Base-by-base conservation (phyloP, 2,888 invertebrate genomes). In the Spodoptera exigua region DNA sequence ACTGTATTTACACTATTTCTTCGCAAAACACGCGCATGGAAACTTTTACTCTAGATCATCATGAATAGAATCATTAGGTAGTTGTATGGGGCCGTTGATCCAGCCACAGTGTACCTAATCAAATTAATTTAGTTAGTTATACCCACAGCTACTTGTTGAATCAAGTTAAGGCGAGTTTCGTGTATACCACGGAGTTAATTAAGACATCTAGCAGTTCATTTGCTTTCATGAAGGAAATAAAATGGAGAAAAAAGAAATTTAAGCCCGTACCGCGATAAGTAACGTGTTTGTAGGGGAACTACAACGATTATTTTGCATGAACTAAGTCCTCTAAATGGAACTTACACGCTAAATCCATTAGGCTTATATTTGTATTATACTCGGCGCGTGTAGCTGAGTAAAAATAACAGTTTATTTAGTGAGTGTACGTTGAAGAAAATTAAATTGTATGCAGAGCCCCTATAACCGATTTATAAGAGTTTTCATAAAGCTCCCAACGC, bases 341-440 rank as follows among this genome's bases (percentile, higher is more conserved):
- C 85, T 82, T 86, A 90, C 89, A 89, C 72, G 87, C 78, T 82
- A 87, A 89, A 85, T 88, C 89, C 90, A 90, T 90, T 90, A 89
- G 85, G 83, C 81, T 85, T 82, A 82, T 81, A 78, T 79, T 76
- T 63, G 67, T 60, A 70, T 70, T 79, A 62, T 76, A 62, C 59
- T 61, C 52, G 51, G 60, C 52, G 59, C 58, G 47, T 68, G 64
- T 67, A 58, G 70, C 61, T 61, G 63, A 56, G 70, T 69, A 76
- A 81, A 81, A 79, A 81, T 76, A 79, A 70, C 73, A 59, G 67
- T 76, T 72, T 79, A 74, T 74, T 78, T 77, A 74, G 74, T 70
- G 57, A 74, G 72, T 60, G 72, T 70, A 74, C 59, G 56, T 75
- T 77, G 65, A 63, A 76, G 65, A 63, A 81, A 76, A 80, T 80